These are phyloP conservation scores for Gavialis gangeticus DNA, from an alignment of 2,113 vertebrate species.

Conservation along the genomic window DNA sequence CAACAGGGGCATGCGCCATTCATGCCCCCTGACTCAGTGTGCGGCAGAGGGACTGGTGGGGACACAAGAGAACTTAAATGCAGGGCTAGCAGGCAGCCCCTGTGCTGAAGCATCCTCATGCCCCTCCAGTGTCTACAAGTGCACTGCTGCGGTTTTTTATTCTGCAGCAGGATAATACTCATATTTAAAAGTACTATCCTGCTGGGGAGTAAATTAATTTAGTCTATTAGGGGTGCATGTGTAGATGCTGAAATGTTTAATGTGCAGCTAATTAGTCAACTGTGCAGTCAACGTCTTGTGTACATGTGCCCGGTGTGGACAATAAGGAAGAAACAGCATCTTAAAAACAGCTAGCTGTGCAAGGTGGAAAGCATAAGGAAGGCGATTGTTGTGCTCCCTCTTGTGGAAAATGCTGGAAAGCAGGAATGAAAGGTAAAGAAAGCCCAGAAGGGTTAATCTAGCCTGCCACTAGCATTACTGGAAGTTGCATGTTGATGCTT, in stretches of 20 bases:
- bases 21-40: no score
- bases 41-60: no score
- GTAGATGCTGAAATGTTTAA: not conserved
- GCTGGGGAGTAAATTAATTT: no score
- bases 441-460: not conserved
- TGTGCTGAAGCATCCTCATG: not conserved
- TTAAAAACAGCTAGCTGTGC: not conserved
- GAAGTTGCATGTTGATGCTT: accelerated
- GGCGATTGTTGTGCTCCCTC: constrained; percentile 72
- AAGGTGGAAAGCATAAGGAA: not conserved
- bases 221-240: no score
- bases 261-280: not conserved
- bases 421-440: not conserved
- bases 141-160: no score
- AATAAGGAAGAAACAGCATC: not conserved
- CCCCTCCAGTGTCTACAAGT: not conserved
- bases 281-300: not conserved
- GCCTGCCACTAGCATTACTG: accelerated
- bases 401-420: constrained; percentile 44
- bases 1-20: no score
- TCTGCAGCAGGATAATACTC: no score
- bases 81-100: not conserved
- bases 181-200: no score
- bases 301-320: accelerated
- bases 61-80: no score